phyloP scores from a whole-genome alignment of 2,797 vertebrate genomes.

The Sphaeramia orbicularis region DNA sequence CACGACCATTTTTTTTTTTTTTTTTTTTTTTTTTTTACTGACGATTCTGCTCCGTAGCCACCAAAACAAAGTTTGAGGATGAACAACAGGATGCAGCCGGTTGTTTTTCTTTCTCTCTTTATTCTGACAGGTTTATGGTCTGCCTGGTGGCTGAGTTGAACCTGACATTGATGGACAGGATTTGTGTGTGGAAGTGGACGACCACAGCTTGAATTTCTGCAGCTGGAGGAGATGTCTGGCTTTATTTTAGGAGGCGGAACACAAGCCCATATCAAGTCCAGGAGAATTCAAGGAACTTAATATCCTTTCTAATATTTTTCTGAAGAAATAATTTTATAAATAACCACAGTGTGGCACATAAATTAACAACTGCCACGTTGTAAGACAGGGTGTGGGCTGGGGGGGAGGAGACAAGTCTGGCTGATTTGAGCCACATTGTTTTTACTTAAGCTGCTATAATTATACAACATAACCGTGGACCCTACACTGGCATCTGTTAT shows the following conservation, averaged over 20 bases:
- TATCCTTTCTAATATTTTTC: too few relatives aligned
- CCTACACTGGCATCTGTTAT: neutral
- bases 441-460: neutral
- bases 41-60: constrained; percentile 1
- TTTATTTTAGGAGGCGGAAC: neutral
- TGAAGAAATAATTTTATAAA: neutral
- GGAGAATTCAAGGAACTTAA: neutral
- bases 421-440: constrained; percentile 7
- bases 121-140: neutral
- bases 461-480: neutral
- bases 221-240: neutral
- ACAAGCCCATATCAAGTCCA: neutral
- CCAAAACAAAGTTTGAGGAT: constrained; percentile 1
- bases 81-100: neutral
- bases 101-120: neutral
- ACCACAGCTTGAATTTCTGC: neutral
- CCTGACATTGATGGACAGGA: neutral
- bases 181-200: neutral
- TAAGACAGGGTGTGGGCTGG: neutral
- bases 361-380: constrained; percentile 7
- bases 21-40: neutral
- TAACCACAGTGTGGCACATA: neutral
- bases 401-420: constrained; percentile 1
- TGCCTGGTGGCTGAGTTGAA: neutral
- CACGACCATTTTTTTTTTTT: neutral